These are phyloP conservation scores for Glaucidium brasilianum DNA, from an alignment of 2,113 vertebrate species.

Conservation along the genomic window DNA sequence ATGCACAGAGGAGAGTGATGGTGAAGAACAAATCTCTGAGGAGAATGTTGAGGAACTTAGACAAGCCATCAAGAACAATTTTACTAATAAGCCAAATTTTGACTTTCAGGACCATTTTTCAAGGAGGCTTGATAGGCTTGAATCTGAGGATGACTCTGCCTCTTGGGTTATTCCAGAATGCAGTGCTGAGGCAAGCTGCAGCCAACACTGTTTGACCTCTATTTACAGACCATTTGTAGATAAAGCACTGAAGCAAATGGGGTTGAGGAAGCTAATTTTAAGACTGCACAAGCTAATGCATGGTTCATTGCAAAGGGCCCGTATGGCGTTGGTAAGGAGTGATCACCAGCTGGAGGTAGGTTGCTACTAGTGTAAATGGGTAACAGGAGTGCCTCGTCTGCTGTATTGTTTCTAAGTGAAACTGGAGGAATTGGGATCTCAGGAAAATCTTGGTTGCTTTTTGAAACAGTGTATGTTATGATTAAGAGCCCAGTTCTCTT, in stretches of 20 bases:
- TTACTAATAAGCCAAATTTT: conserved; percentile 59
- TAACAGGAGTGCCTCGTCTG: neutral
- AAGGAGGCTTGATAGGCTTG: conserved; percentile 77
- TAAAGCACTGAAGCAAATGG: conserved; percentile 99
- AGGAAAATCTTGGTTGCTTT: neutral
- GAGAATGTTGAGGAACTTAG: conserved; percentile 29
- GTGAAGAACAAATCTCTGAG: conserved; percentile 69
- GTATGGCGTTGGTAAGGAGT: conserved; percentile 85
- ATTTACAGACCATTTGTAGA: conserved; percentile 98
- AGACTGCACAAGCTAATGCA: conserved; percentile 98
- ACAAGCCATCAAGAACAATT: conserved; percentile 49
- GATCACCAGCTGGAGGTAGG: conserved; percentile 87
- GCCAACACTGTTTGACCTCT: conserved; percentile 86
- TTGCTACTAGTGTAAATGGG: neutral
- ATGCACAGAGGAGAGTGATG: conserved; percentile 84
- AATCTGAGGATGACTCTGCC: conserved; percentile 84
- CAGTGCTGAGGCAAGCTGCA: conserved; percentile 63
- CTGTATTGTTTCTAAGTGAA: neutral
- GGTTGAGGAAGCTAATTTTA: conserved; percentile 93
- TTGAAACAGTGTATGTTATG: neutral
- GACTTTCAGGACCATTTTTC: conserved; percentile 66
- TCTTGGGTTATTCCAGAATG: conserved; percentile 71
- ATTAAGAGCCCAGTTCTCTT: neutral
- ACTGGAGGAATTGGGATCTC: neutral
- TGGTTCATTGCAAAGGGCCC: conserved; percentile 92